Base-by-base conservation (phyloP, 2,113 vertebrate species). In the Ornithorhynchus anatinus region DNA sequence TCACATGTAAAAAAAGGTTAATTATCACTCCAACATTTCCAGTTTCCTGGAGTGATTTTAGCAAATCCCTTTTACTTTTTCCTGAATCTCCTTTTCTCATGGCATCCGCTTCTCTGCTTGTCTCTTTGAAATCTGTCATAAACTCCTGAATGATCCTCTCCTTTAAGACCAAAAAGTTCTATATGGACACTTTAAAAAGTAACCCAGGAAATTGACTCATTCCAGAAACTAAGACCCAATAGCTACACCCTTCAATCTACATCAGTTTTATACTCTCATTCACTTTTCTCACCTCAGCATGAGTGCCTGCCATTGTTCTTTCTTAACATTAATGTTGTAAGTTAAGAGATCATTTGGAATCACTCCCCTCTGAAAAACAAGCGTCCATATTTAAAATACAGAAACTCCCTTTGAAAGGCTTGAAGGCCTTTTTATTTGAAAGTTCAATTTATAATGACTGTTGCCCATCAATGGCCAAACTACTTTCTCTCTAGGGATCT, bases 371-470 rank as follows among this genome's bases (percentile, higher is more conserved):
- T 92, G 86, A 89, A 91, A 91, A 82, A 63, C 1, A 14, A 89
- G 86, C 69, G 9, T 86, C 79, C 80, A 59, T 85, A 90, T 89
- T 90, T 90, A 88, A 90, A 92, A 85, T 59, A 84, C 78, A 92
- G 81, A 89, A 91, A 89, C 43, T 2, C n/a, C 3, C 36, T 79
- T 75, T 83, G 84, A 80, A 81, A 62, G 60, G 51, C 69, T 82
- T 82, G 75, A 86, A 89, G 47, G 72, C 84, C 82, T 91, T 92
- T 90, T 92, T 88, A 90, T 89, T 88, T 83, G 80, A 90, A 80
- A 77, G 73, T 62, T 86, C 47, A 50, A 67, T 82, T 82, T 79
- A 76, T 90, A 90, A 90, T 90, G 88, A 87, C 72, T 59, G 40
- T 72, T 85, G 90, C 84, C 86, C 73, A 63, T 85, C 85, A 85